A percentile compares a stretch with the other conserved stretches of the same genome.
Conservation (phyloP, 1,140 invertebrate species). For the Augochlora pura region DNA sequence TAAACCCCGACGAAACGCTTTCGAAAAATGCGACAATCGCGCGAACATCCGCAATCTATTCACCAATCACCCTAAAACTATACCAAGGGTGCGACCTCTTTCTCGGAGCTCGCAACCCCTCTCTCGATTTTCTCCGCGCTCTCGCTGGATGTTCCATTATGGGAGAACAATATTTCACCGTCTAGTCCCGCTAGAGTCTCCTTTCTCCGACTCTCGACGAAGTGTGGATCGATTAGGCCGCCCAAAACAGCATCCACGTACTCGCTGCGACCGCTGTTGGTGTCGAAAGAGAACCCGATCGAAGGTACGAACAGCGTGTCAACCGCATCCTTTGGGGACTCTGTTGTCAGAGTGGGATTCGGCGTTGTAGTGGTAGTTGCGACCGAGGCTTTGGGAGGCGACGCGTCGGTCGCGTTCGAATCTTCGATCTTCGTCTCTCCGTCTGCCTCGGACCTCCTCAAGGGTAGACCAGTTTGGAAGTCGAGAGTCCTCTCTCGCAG, state of each 20-base stretch:
- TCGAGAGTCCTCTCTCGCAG: slow-evolving; percentile 33
- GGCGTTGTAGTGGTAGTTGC: slow-evolving; percentile 4
- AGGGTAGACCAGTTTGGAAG: slow-evolving; percentile 39
- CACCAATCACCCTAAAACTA: background rate
- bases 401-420: background rate
- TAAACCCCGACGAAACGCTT: too few species aligned
- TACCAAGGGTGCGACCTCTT: background rate
- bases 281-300: slow-evolving; percentile 72
- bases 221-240: slow-evolving; percentile 64
- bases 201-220: slow-evolving; percentile 2
- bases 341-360: background rate
- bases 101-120: background rate
- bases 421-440: background rate
- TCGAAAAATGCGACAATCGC: too few species aligned
- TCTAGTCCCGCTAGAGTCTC: background rate
- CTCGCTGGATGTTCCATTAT: slow-evolving; percentile 32
- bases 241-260: slow-evolving; percentile 71
- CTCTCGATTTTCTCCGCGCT: background rate
- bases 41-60: too few species aligned
- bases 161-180: background rate
- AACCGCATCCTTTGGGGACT: slow-evolving; percentile 54
- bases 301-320: slow-evolving; percentile 75
- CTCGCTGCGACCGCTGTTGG: slow-evolving; percentile 67
- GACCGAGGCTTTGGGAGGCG: background rate
- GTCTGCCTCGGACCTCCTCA: background rate